Evolutionary conservation across 2,888 invertebrate genomes (phyloP).

Genomic region (Napeogenes sylphis): DNA sequence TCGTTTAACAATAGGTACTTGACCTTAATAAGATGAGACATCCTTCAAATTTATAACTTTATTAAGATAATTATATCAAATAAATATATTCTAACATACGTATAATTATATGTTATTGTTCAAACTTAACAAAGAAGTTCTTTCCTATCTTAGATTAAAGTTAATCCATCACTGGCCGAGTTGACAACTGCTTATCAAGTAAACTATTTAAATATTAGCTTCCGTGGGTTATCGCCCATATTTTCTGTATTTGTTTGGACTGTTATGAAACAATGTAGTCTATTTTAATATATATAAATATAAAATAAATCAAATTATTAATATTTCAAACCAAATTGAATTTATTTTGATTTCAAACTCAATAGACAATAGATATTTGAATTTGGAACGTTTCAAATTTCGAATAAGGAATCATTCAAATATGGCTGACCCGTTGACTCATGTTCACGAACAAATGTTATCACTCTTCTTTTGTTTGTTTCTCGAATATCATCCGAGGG

Average conservation of each 20-base stretch:
- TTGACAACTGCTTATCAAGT: constrained; percentile 13
- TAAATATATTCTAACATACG: too few species aligned
- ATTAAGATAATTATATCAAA: constrained; percentile 1
- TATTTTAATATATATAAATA: too few species aligned
- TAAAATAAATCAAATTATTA: too few species aligned
- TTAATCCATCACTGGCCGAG: constrained; percentile 26
- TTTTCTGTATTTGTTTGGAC: constrained; percentile 17
- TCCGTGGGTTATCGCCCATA: constrained; percentile 46
- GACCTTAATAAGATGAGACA: constrained; percentile 1
- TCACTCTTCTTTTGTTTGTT: constrained; percentile 75
- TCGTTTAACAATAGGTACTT: constrained; percentile 4
- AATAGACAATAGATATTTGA: not conserved
- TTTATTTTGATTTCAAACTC: not conserved
- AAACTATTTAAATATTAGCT: constrained; percentile 59
- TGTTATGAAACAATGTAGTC: too few species aligned
- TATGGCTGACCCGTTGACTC: constrained; percentile 61
- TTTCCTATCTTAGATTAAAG: constrained; percentile 1
- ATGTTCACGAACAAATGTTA: constrained; percentile 72
- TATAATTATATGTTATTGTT: too few species aligned
- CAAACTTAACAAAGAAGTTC: too few species aligned
- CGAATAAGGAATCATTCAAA: constrained; percentile 45
- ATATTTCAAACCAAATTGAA: too few species aligned
- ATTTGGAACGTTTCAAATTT: constrained; percentile 39
- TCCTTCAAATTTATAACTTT: not conserved
- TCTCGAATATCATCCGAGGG: constrained; percentile 64